Evolutionary conservation across 1,140 invertebrate genomes (phyloP).

Genomic region (Akabosia matsudoensis): DNA sequence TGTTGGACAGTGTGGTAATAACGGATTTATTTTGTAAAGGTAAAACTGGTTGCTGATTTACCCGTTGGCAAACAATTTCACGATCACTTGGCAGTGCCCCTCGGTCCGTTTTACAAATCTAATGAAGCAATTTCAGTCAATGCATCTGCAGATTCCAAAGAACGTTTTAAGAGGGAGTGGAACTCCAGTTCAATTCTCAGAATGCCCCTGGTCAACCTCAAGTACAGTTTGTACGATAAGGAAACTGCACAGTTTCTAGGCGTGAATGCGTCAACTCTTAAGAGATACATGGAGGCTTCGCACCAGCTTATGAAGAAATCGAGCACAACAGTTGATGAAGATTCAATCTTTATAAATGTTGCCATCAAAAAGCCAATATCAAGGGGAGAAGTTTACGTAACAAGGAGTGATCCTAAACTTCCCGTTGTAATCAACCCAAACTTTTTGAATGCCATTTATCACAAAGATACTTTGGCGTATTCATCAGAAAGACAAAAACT

Average conservation of each 20-base stretch:
- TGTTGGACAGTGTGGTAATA: no score
- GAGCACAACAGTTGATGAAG: not conserved
- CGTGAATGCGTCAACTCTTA: not conserved
- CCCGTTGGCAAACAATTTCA: constrained; percentile 34
- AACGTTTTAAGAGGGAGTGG: not conserved
- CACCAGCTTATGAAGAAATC: not conserved
- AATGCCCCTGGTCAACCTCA: constrained; percentile 9
- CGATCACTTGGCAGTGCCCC: constrained; percentile 30
- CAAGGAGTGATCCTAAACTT: not conserved
- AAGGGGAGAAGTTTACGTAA: not conserved
- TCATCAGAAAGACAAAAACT: not conserved
- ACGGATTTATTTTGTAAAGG: not conserved
- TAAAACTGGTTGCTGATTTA: constrained; percentile 20
- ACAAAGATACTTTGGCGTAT: not conserved
- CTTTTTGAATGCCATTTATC: not conserved
- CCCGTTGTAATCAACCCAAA: not conserved
- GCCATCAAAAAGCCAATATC: not conserved
- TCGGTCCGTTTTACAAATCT: constrained; percentile 16
- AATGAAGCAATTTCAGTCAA: not conserved
- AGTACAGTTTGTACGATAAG: not conserved
- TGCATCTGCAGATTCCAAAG: not conserved
- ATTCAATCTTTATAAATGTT: not conserved
- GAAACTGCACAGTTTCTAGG: constrained; percentile 3
- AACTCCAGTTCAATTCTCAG: not conserved
- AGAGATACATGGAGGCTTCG: not conserved